phyloP scores from a whole-genome alignment of 92 coral and sea anemone species.

The Porites evermanni region DNA sequence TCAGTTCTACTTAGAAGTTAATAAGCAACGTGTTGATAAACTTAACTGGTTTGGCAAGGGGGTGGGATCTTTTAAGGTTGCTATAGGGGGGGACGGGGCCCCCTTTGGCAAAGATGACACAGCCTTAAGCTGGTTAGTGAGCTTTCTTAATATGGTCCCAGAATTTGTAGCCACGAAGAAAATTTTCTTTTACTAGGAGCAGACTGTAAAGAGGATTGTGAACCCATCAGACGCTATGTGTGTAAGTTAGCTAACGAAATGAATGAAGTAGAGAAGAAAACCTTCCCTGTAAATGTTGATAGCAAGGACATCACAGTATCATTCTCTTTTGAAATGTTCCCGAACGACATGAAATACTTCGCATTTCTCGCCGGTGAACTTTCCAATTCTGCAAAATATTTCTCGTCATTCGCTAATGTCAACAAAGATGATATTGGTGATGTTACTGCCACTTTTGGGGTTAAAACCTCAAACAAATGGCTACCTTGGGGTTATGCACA shows the following conservation, averaged over 20 bases:
- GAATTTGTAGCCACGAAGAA: conserved; percentile 52
- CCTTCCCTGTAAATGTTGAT: conserved; percentile 51
- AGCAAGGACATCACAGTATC: conserved; percentile 38
- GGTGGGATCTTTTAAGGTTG: conserved; percentile 44
- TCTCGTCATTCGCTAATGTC: conserved; percentile 65
- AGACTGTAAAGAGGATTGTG: conserved; percentile 51
- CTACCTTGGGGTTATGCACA: conserved; percentile 46
- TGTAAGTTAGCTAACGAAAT: conserved; percentile 40
- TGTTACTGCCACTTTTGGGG: conserved; percentile 47
- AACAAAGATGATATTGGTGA: conserved; percentile 49
- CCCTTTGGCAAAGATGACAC: conserved; percentile 70
- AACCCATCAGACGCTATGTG: conserved; percentile 48
- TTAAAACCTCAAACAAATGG: conserved; percentile 48
- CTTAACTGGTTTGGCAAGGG: conserved; percentile 42
- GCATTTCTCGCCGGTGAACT: conserved; percentile 65
- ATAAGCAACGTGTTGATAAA: conserved; percentile 32
- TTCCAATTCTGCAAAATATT: conserved; percentile 58
- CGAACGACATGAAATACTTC: conserved; percentile 59
- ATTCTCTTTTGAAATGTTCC: conserved; percentile 62
- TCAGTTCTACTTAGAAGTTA: conserved; percentile 37
- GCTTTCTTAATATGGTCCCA: conserved; percentile 52
- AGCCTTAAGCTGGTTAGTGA: conserved; percentile 63
- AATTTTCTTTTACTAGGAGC: conserved; percentile 58
- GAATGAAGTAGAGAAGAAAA: conserved; percentile 41
- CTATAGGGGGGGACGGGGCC: conserved; percentile 14